Base-by-base conservation (phyloP, 2,113 vertebrate species). In the Channa argus region DNA sequence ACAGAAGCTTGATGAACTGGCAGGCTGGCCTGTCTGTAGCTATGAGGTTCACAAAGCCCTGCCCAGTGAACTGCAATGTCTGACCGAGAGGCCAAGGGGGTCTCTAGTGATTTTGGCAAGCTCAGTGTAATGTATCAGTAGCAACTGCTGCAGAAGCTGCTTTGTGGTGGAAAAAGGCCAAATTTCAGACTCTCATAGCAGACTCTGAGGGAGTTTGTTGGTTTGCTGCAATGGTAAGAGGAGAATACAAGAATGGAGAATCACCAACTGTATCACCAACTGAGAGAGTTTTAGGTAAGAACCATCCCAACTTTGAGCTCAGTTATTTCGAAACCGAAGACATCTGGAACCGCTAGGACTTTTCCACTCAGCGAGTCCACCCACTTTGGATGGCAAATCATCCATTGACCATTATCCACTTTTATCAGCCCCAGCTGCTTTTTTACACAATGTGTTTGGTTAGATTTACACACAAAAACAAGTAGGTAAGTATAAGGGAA, bases 21-120 rank as follows among this genome's bases (percentile, higher is more conserved):
- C 43, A 61, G 56, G 14, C 24, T 43, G 34, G n/a, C 46, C 43
- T 53, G 54, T 47, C 5, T 5, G 13, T 3, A 14, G 14, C 34
- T 13, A 12, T 2, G 53, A 55, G 55, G 14, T 10, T 37, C 8
- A 55, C 5, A 46, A 56, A 59, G 43, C 8, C 7, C 46, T 10
- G 61, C 66, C 14, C 51, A 64, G 39, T 71, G 50, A 64, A 73
- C 51, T 59, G 54, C 6, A 4, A 41, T 3, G 15, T 63, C 53
- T 74, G 74, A 78, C 62, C n/a, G 43, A 76, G 50, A 67, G 43
- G 51, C 51, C 14, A 55, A 52, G 13, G 24, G 36, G 38, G 49
- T 66, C 70, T 51, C 83, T 45, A 51, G 54, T 66, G 61, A 36
- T 44, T 43, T 8, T 34, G 8, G 11, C 3, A 34, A 39, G 50